Evolutionary conservation across 2,888 invertebrate species (phyloP).

Genomic region (Nomada hirtipes): DNA sequence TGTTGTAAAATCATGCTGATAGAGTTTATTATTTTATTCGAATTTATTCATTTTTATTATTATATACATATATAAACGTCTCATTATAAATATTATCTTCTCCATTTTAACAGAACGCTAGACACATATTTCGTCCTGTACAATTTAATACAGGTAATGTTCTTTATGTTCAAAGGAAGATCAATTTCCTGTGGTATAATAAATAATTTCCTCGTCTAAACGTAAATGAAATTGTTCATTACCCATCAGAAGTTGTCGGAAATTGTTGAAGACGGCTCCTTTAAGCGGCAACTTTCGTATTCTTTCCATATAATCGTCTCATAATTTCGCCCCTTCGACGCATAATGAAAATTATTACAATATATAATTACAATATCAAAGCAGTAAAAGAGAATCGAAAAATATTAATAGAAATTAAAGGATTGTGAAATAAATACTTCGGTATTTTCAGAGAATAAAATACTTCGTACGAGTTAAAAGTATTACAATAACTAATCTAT

Average conservation of each 20-base stretch:
- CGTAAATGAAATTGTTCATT: conserved; percentile 25
- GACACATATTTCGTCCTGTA: conserved; percentile 17
- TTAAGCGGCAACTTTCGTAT: conserved; percentile 21
- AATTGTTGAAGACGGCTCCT: conserved; percentile 27
- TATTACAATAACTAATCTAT: no score
- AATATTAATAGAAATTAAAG: no score
- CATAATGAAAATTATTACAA: conserved; percentile 19
- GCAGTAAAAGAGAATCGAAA: no score
- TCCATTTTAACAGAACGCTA: conserved; percentile 4
- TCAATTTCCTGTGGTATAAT: conserved; percentile 53
- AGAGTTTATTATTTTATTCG: no score
- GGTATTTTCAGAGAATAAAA: no score
- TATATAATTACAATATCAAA: background rate
- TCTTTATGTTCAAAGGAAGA: conserved; percentile 50
- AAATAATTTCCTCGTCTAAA: conserved; percentile 46
- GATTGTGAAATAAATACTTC: no score
- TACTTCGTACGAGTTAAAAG: no score
- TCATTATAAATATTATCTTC: background rate
- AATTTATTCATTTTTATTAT: no score
- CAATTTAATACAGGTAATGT: conserved; percentile 31
- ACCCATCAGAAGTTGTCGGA: conserved; percentile 23
- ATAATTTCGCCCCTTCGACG: conserved; percentile 5
- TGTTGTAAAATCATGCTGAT: no score
- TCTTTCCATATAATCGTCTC: conserved; percentile 5
- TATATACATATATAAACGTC: no score